Percentiles rank a stretch among this genome's conserved stretches.
These are phyloP conservation scores for Pseudotriccus pelzelni DNA, from an alignment of 2,797 vertebrate species.

Conservation along the genomic window DNA sequence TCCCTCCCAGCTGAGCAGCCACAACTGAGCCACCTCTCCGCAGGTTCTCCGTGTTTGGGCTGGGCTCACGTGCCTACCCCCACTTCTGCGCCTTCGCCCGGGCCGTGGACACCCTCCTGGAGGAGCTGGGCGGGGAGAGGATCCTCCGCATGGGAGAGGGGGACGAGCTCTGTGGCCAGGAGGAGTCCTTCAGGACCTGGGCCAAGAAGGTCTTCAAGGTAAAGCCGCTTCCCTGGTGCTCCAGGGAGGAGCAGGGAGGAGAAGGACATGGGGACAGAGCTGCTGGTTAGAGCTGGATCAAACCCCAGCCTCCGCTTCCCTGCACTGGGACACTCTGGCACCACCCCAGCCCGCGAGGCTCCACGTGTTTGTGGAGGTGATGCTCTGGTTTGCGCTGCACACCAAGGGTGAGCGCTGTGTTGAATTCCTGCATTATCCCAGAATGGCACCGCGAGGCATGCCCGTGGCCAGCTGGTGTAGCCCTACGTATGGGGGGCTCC, in stretches of 20 bases:
- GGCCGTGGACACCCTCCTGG: conserved; percentile 95
- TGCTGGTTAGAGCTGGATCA: neutral
- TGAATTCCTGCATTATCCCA: fast-evolving
- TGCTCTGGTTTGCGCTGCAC: fast-evolving
- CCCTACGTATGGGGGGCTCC: fast-evolving
- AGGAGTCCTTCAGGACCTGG: conserved; percentile 98
- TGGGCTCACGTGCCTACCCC: conserved; percentile 96
- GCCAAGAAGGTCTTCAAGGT: conserved; percentile 99
- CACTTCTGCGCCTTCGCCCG: conserved; percentile 99
- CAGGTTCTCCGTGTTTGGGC: conserved; percentile 97
- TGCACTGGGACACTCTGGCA: fast-evolving
- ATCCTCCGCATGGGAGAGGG: conserved; percentile 98
- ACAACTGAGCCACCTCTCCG: neutral
- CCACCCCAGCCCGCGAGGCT: neutral
- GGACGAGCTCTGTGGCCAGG: conserved; percentile 97
- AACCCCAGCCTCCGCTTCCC: neutral
- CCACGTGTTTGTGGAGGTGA: neutral
- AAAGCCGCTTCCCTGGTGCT: conserved; percentile 11
- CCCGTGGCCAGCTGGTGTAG: neutral
- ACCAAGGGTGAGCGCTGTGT: fast-evolving
- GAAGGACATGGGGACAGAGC: neutral
- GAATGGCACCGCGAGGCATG: fast-evolving
- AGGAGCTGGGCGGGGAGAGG: conserved; percentile 96
- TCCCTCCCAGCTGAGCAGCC: no score
- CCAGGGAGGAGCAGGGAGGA: neutral